Percentiles rank a stretch among this genome's conserved stretches.
These are phyloP conservation scores for Candidula unifasciata DNA, from an alignment of 2,888 invertebrate genomes.

Conservation along the genomic window DNA sequence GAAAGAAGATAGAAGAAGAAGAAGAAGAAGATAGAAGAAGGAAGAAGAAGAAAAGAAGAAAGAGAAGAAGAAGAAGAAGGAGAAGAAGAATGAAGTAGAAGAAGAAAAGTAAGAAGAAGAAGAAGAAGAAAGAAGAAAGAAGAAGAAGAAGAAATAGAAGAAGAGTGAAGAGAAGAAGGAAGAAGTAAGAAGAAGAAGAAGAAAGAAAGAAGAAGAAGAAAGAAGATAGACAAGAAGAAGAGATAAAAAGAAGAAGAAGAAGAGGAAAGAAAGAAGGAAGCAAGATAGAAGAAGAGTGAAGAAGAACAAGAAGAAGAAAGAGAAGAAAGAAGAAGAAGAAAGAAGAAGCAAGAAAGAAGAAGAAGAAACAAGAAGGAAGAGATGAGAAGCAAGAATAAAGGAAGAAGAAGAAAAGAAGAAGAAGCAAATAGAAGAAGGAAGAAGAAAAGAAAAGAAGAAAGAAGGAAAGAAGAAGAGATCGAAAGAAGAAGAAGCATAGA, in stretches of 20 bases:
- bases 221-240: neutral
- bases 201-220: neutral
- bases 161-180: no score
- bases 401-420: neutral
- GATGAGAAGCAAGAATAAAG: neutral
- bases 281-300: neutral
- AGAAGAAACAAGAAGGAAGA: neutral
- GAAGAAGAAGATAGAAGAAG: no score
- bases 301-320: slow-evolving; percentile 2
- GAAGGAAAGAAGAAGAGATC: no score
- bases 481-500: no score
- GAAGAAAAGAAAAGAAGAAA: no score
- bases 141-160: slow-evolving; percentile 1
- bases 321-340: slow-evolving; percentile 21
- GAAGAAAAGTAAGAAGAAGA: neutral
- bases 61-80: neutral
- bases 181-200: no score
- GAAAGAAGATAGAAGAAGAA: no score
- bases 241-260: slow-evolving; percentile 4
- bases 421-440: no score
- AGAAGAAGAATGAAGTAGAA: neutral
- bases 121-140: neutral
- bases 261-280: no score
- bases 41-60: no score
- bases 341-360: slow-evolving; percentile 2